These are phyloP conservation scores for Parus major DNA, from an alignment of 2,113 vertebrate genomes.

Conservation along the genomic window DNA sequence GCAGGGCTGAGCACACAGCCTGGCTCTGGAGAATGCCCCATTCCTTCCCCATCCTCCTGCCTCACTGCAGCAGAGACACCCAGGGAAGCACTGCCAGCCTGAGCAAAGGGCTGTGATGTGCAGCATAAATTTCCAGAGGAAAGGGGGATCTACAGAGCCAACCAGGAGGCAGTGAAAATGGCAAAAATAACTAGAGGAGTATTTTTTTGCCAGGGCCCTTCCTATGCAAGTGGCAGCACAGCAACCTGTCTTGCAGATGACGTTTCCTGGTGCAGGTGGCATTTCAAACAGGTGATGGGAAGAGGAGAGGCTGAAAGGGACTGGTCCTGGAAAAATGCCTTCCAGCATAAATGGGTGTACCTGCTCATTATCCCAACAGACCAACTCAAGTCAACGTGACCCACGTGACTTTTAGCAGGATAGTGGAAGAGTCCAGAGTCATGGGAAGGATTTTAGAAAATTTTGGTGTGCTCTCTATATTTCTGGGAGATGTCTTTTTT, in stretches of 20 bases:
- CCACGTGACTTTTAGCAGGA: background rate
- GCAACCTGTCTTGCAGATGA: background rate
- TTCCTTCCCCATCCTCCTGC: background rate
- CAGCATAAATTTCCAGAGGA: background rate
- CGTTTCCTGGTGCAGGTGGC: background rate
- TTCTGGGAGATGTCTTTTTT: background rate
- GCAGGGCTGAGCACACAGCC: rapidly evolving
- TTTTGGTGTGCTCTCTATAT: background rate
- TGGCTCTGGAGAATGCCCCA: background rate
- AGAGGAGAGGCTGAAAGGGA: background rate
- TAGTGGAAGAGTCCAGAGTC: background rate
- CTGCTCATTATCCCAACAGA: background rate
- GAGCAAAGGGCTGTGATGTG: background rate
- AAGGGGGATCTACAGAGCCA: background rate
- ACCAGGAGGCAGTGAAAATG: background rate
- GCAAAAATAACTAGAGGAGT: background rate
- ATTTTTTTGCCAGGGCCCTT: background rate
- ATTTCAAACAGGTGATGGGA: background rate
- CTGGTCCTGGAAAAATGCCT: background rate
- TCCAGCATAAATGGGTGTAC: background rate
- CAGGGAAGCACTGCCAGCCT: background rate
- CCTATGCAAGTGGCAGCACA: rapidly evolving
- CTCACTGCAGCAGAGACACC: background rate
- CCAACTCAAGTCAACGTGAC: background rate
- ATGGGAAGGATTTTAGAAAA: background rate